Evolutionary conservation across 2,797 vertebrate genomes (phyloP).

Genomic region (Poeciliopsis gracilis): DNA sequence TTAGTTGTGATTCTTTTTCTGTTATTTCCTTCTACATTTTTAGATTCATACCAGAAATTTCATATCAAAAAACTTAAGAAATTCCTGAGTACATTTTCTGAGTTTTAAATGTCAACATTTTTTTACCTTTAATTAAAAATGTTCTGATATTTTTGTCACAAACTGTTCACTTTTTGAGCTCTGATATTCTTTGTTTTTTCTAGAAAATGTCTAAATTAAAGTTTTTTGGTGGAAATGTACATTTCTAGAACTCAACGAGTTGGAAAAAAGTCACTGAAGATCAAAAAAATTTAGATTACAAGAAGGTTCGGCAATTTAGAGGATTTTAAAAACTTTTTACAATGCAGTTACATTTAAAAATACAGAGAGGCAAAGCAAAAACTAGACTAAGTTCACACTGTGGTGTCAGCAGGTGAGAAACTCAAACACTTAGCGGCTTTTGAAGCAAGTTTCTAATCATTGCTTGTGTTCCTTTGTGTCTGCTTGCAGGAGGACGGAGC

Average conservation of each 20-base stretch:
- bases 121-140: too few species aligned
- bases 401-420: neutral
- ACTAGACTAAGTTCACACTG: neutral
- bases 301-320: neutral
- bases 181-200: too few species aligned
- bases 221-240: too few species aligned
- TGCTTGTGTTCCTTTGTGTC: constrained; percentile 12
- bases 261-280: too few species aligned
- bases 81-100: too few species aligned
- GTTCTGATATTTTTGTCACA: too few species aligned
- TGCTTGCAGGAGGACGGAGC: constrained; percentile 6
- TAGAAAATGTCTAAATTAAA: too few species aligned
- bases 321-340: neutral
- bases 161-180: too few species aligned
- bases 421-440: neutral
- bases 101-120: too few species aligned
- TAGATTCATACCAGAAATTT: too few species aligned
- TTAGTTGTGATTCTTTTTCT: neutral
- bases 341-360: neutral
- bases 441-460: constrained; percentile 24
- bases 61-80: too few species aligned
- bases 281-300: neutral
- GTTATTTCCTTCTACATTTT: neutral
- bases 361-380: neutral
- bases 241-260: neutral